A percentile compares a stretch with the other conserved stretches of the same genome.
Conservation (phyloP, 2,797 vertebrate genomes). For the Eupleurogrammus muticus region DNA sequence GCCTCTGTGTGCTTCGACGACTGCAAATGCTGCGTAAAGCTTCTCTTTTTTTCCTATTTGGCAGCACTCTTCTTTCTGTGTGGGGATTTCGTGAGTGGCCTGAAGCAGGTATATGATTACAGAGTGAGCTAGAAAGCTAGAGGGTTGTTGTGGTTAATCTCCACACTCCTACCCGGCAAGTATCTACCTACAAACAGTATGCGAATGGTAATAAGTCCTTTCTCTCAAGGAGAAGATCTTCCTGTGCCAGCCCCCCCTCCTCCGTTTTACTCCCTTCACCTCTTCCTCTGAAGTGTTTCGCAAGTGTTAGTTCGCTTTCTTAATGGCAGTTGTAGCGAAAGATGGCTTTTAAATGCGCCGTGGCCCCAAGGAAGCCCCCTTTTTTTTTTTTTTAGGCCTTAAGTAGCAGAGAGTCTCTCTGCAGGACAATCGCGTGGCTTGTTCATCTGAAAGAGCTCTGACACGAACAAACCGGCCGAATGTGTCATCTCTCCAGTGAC, state of each 20-base stretch:
- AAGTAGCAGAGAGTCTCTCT: neutral
- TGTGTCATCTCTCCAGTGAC: constrained; percentile 44
- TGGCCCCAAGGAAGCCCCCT: neutral
- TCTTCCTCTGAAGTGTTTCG: neutral
- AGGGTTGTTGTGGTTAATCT: neutral
- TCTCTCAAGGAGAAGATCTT: neutral
- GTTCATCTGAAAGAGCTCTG: constrained; percentile 6
- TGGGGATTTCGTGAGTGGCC: neutral
- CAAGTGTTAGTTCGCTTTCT: neutral
- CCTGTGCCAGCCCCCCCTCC: rapidly evolving
- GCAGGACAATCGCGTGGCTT: constrained; percentile 14
- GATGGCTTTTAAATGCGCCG: neutral
- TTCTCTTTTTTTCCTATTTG: too few relatives aligned
- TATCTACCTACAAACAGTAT: neutral
- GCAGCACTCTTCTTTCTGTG: neutral
- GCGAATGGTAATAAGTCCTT: neutral
- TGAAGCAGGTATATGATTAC: neutral
- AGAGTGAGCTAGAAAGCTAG: neutral
- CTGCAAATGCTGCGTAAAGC: neutral
- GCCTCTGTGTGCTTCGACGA: neutral
- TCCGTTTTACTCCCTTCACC: neutral
- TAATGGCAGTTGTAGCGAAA: neutral
- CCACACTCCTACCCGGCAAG: neutral
- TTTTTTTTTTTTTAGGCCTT: neutral
- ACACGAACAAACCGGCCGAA: constrained; percentile 50